phyloP scores from a whole-genome alignment of 2,797 vertebrate species.

The Prionace glauca region DNA sequence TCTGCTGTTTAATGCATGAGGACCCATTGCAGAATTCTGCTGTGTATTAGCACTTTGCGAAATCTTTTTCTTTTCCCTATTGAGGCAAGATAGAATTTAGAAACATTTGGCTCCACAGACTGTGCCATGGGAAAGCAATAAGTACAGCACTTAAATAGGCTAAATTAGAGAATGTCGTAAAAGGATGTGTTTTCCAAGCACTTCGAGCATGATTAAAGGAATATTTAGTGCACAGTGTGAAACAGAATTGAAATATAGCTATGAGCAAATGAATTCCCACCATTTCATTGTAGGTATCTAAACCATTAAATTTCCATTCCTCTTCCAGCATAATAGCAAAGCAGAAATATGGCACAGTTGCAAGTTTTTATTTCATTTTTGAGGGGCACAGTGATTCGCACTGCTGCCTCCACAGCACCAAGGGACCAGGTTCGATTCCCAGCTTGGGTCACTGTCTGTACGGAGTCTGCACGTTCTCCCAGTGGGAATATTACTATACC shows the following conservation, averaged over 20 bases:
- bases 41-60: not conserved
- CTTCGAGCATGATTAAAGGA: not conserved
- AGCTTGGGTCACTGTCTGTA: too few species aligned
- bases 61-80: conserved; percentile 4
- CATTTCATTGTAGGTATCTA: not conserved
- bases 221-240: not conserved
- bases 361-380: not conserved
- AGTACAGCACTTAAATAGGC: conserved; percentile 4
- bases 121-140: conserved; percentile 17
- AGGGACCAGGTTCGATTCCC: too few species aligned
- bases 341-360: not conserved
- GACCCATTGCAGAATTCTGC: not conserved
- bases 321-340: too few species aligned
- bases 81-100: conserved; percentile 8
- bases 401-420: too few species aligned
- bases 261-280: not conserved
- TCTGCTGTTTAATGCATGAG: not conserved
- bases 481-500: too few species aligned
- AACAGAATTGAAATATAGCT: not conserved
- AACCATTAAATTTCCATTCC: not conserved
- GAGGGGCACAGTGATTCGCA: not conserved
- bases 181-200: not conserved
- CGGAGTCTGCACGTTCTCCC: too few species aligned
- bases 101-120: conserved; percentile 15
- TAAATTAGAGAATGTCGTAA: not conserved